These are phyloP conservation scores for Atherinomorus stipes DNA, from an alignment of 2,113 vertebrate genomes.

Conservation along the genomic window DNA sequence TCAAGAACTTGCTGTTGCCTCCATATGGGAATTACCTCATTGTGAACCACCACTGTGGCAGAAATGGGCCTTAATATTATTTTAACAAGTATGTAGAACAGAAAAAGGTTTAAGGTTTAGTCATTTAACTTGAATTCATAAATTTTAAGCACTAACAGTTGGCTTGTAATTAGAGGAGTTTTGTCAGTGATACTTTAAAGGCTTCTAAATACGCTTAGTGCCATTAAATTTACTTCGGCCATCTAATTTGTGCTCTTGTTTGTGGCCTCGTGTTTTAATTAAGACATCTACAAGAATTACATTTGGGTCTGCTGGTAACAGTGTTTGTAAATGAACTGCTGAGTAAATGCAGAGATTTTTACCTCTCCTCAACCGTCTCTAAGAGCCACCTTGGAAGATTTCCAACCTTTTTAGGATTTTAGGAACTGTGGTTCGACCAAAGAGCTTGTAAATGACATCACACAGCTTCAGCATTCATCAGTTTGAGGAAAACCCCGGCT, in stretches of 20 bases:
- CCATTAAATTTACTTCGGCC: neutral
- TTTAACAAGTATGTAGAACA: slow-evolving; percentile 27
- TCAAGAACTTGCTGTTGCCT: slow-evolving; percentile 47
- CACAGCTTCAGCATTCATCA: neutral
- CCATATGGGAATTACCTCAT: slow-evolving; percentile 53
- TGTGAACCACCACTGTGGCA: slow-evolving; percentile 28
- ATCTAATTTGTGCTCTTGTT: slow-evolving; percentile 7
- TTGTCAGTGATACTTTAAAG: slow-evolving; percentile 8
- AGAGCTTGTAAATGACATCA: slow-evolving; percentile 1
- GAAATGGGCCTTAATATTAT: slow-evolving; percentile 37
- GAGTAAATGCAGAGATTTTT: slow-evolving; percentile 5
- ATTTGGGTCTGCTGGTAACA: neutral
- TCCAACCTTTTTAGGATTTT: neutral
- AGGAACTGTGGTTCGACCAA: neutral
- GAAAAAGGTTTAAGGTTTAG: slow-evolving; percentile 23
- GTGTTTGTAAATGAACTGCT: slow-evolving; percentile 5
- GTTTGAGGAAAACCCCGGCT: neutral
- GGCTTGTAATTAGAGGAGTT: slow-evolving; percentile 30
- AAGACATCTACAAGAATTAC: slow-evolving; percentile 27
- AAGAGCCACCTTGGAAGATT: neutral
- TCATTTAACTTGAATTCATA: slow-evolving; percentile 27
- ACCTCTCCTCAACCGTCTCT: neutral
- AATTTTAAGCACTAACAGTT: neutral
- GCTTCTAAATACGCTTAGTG: neutral
- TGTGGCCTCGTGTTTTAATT: slow-evolving; percentile 31